These are phyloP conservation scores for Synanthedon myopaeformis DNA, from an alignment of 2,888 invertebrate species.

Conservation along the genomic window DNA sequence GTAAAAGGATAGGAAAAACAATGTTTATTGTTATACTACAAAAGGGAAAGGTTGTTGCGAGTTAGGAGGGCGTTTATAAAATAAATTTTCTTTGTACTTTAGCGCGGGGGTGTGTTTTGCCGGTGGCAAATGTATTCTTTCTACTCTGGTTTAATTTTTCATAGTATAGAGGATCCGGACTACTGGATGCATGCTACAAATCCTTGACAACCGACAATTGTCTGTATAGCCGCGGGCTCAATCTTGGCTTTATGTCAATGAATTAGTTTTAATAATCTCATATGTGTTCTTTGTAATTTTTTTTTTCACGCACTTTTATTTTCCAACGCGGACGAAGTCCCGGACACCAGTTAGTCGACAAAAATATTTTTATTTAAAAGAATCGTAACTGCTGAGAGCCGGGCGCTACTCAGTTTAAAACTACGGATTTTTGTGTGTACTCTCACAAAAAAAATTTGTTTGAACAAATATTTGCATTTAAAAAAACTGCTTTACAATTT, in stretches of 20 bases:
- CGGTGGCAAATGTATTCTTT: slow-evolving; percentile 26
- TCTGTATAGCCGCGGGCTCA: not conserved
- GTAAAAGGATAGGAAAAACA: slow-evolving; percentile 22
- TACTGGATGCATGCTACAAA: slow-evolving; percentile 24
- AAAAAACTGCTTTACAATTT: no score
- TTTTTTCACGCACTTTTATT: no score
- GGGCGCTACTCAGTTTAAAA: no score
- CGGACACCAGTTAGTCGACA: no score
- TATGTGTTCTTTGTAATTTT: no score
- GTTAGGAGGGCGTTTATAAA: slow-evolving; percentile 35
- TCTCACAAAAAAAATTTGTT: no score
- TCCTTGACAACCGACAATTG: not conserved
- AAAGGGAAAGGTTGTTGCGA: slow-evolving; percentile 26
- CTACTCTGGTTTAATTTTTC: slow-evolving; percentile 36
- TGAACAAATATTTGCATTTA: no score
- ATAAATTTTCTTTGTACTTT: slow-evolving; percentile 41
- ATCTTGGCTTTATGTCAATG: not conserved
- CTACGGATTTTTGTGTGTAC: no score
- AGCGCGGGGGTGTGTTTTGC: slow-evolving; percentile 20
- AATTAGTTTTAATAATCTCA: no score
- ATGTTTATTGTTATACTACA: slow-evolving; percentile 40
- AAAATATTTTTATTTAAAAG: no score
- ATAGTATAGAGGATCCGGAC: slow-evolving; percentile 28
- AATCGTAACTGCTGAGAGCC: no score
- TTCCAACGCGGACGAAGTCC: no score